A percentile compares a stretch with the other conserved stretches of the same genome.
Conservation (phyloP, 2,797 vertebrate genomes). For the Cynodonichthys magdalenae region DNA sequence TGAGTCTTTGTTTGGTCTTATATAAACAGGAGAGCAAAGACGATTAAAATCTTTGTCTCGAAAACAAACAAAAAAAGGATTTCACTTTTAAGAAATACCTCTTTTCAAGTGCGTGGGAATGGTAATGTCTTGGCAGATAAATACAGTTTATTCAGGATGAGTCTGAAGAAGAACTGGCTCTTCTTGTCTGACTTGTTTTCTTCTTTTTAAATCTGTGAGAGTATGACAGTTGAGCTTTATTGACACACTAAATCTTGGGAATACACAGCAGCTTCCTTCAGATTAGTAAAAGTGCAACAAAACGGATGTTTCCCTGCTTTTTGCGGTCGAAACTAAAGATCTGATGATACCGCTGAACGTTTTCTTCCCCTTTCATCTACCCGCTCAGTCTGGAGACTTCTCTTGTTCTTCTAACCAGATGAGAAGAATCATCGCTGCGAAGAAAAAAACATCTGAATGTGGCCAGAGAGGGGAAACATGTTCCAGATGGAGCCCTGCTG, state of each 20-base stretch:
- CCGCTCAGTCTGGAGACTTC: constrained; percentile 38
- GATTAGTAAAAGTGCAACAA: constrained; percentile 42
- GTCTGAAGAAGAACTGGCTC: constrained; percentile 52
- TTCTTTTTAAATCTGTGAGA: constrained; percentile 43
- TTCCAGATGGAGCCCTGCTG: constrained; percentile 53
- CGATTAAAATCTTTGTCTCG: background rate
- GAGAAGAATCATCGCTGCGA: constrained; percentile 40
- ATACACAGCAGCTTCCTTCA: constrained; percentile 50
- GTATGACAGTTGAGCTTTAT: constrained; percentile 58
- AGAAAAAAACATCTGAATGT: constrained; percentile 33
- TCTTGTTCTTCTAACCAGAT: constrained; percentile 60
- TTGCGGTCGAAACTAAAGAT: constrained; percentile 33
- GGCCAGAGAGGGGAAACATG: constrained; percentile 33
- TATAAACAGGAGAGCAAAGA: constrained; percentile 7
- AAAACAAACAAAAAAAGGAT: background rate
- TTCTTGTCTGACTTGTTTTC: constrained; percentile 67
- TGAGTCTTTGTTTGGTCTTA: background rate
- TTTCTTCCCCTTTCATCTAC: background rate
- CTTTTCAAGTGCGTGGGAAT: constrained; percentile 35
- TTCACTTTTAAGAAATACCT: background rate
- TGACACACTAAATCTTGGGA: constrained; percentile 61
- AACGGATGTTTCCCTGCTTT: constrained; percentile 42
- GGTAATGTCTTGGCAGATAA: constrained; percentile 47
- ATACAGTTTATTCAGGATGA: constrained; percentile 46
- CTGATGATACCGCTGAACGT: constrained; percentile 22